Percentiles rank a stretch among this genome's conserved stretches.
These are phyloP conservation scores for Ormyrus thymus DNA, from an alignment of 2,888 invertebrate species.

Conservation along the genomic window DNA sequence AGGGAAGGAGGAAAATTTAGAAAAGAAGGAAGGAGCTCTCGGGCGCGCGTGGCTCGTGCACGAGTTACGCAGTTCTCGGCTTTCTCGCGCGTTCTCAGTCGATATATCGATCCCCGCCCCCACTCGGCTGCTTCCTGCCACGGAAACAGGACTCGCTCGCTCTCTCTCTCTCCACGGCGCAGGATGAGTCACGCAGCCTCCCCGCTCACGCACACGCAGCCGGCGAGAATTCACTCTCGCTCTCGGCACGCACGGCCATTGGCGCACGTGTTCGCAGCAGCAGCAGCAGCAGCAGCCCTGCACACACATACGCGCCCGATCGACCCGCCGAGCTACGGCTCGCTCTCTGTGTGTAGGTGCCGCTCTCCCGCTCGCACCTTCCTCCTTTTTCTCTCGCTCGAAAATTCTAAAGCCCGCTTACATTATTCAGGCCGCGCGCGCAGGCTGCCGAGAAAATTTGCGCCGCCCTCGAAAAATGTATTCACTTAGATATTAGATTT, in stretches of 20 bases:
- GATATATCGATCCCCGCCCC: constrained; percentile 75
- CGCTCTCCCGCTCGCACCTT: constrained; percentile 36
- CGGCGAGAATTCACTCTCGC: constrained; percentile 47
- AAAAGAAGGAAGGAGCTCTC: neutral
- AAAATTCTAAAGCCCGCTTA: constrained; percentile 67
- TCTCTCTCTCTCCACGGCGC: constrained; percentile 60
- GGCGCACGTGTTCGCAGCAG: constrained; percentile 59
- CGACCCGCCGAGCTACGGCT: constrained; percentile 36
- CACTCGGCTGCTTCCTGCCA: constrained; percentile 72
- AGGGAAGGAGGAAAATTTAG: constrained; percentile 31
- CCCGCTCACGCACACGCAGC: constrained; percentile 75
- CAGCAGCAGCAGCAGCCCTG: constrained; percentile 51
- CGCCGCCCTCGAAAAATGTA: constrained; percentile 19
- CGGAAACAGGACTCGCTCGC: constrained; percentile 69
- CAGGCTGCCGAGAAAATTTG: constrained; percentile 32
- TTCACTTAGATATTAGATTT: constrained; percentile 46
- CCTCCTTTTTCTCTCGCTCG: constrained; percentile 51
- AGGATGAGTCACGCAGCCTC: constrained; percentile 75
- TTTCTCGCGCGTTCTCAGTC: constrained; percentile 60
- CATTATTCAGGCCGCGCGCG: constrained; percentile 62
- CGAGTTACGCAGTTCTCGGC: constrained; percentile 69
- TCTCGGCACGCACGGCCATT: constrained; percentile 59
- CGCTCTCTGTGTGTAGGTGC: constrained; percentile 61
- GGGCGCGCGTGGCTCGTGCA: neutral
- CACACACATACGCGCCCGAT: constrained; percentile 66